A percentile compares a stretch with the other conserved stretches of the same genome.
Conservation (phyloP, 2,888 invertebrate species). For the Caenorhabditis sulstoni region DNA sequence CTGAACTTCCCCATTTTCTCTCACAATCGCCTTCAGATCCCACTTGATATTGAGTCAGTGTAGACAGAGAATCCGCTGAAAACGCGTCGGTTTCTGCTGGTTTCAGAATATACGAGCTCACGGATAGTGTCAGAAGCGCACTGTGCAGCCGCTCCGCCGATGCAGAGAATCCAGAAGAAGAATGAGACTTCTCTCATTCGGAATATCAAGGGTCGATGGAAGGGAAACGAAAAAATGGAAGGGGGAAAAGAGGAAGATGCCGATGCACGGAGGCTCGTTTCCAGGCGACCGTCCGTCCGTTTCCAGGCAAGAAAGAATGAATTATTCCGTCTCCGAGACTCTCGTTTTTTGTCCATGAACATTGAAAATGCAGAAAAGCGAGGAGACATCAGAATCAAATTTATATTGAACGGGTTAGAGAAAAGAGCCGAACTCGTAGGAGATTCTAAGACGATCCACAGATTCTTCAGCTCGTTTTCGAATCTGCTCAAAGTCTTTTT, state of each 20-base stretch:
- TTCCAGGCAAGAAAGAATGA: constrained; percentile 18
- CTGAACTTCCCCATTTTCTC: background rate
- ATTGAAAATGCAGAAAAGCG: constrained; percentile 14
- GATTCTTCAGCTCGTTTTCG: constrained; percentile 27
- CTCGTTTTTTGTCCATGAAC: constrained; percentile 38
- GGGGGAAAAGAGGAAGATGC: constrained; percentile 23
- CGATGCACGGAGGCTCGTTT: constrained; percentile 23
- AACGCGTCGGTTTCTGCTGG: background rate
- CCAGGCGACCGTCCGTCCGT: constrained; percentile 33
- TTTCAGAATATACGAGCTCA: background rate
- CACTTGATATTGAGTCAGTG: constrained; percentile 39
- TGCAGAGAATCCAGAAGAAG: background rate
- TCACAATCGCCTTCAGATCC: constrained; percentile 42
- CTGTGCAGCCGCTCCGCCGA: constrained; percentile 6
- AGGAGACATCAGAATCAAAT: constrained; percentile 28
- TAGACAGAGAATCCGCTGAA: constrained; percentile 43
- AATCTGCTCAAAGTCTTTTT: constrained; percentile 22
- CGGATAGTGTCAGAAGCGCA: constrained; percentile 47
- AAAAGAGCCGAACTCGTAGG: constrained; percentile 38
- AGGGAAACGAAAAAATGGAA: background rate
- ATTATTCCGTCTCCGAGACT: constrained; percentile 16
- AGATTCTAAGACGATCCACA: constrained; percentile 22
- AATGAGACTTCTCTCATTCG: constrained; percentile 6
- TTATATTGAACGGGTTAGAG: constrained; percentile 10
- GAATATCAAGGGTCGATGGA: too few relatives aligned